These are phyloP conservation scores for Perca fluviatilis DNA, from an alignment of 2,113 vertebrate genomes.

Conservation along the genomic window DNA sequence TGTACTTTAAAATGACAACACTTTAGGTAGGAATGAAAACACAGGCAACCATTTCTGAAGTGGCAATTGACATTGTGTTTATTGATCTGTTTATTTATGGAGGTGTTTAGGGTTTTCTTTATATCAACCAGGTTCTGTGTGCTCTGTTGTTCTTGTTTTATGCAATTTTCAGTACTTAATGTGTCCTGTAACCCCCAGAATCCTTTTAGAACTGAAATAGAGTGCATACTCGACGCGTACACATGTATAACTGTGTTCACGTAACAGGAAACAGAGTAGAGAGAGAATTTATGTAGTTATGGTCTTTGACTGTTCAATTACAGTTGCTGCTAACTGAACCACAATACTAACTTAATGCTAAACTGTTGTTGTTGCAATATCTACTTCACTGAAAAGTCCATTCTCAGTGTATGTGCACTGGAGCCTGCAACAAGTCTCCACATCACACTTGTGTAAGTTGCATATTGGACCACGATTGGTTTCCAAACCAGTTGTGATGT, in stretches of 20 bases:
- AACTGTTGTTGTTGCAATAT: not conserved
- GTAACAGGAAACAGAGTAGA: not conserved
- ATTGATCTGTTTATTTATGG: constrained; percentile 21
- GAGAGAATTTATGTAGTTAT: not conserved
- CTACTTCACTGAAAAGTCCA: not conserved
- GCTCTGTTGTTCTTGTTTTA: constrained; percentile 2
- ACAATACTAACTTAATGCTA: not conserved
- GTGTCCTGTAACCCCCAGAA: not conserved
- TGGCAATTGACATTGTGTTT: constrained; percentile 39
- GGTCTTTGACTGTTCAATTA: not conserved
- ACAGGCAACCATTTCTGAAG: constrained; percentile 29
- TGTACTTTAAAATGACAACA: constrained; percentile 39
- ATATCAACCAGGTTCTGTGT: not conserved
- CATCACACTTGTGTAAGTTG: not conserved
- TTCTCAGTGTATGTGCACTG: not conserved
- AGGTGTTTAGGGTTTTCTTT: not conserved
- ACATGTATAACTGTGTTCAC: not conserved
- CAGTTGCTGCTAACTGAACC: not conserved
- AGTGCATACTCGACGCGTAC: too few relatives aligned
- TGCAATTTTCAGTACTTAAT: not conserved
- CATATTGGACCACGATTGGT: not conserved
- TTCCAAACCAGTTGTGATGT: not conserved
- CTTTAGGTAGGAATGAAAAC: constrained; percentile 44
- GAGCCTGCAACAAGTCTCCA: not conserved
- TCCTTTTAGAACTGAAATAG: not conserved